Percentiles rank a stretch among this genome's conserved stretches.
phyloP scores from a whole-genome alignment of 2,888 invertebrate genomes.

The Corbicula japonica region DNA sequence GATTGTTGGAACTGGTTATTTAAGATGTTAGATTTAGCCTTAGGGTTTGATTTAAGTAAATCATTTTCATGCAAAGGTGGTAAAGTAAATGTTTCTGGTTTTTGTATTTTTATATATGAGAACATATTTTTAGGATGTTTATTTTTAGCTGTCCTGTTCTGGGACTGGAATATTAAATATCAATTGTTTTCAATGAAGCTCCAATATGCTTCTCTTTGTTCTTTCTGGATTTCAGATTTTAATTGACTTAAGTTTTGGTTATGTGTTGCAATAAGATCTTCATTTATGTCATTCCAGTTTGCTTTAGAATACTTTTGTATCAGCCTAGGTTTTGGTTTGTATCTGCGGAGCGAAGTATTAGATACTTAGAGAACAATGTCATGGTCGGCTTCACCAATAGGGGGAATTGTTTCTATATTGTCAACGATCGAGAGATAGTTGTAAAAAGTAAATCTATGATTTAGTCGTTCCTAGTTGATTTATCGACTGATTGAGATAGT shows the following conservation, averaged over 20 bases:
- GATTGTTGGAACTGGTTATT: no score
- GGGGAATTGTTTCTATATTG: conserved; percentile 21
- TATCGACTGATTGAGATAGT: no score
- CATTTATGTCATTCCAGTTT: conserved; percentile 19
- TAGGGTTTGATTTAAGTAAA: conserved; percentile 3
- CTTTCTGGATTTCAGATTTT: no score
- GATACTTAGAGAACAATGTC: not conserved
- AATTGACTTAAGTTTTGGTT: not conserved
- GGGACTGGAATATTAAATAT: no score
- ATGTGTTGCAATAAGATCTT: conserved; percentile 2
- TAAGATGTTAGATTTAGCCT: not conserved
- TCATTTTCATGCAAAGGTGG: conserved; percentile 8
- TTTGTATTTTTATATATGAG: not conserved
- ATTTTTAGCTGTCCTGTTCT: no score
- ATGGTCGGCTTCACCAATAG: conserved; percentile 23
- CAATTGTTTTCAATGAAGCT: no score
- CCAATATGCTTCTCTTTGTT: no score
- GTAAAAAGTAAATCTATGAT: no score
- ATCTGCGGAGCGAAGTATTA: conserved; percentile 23
- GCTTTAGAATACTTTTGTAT: conserved; percentile 21
- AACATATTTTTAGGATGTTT: not conserved
- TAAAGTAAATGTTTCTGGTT: conserved; percentile 5
- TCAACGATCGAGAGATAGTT: no score
- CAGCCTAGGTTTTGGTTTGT: conserved; percentile 12
- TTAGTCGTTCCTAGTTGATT: no score